Evolutionary conservation across 2,113 vertebrate species (phyloP).

Genomic region (Sinosuthora webbiana): DNA sequence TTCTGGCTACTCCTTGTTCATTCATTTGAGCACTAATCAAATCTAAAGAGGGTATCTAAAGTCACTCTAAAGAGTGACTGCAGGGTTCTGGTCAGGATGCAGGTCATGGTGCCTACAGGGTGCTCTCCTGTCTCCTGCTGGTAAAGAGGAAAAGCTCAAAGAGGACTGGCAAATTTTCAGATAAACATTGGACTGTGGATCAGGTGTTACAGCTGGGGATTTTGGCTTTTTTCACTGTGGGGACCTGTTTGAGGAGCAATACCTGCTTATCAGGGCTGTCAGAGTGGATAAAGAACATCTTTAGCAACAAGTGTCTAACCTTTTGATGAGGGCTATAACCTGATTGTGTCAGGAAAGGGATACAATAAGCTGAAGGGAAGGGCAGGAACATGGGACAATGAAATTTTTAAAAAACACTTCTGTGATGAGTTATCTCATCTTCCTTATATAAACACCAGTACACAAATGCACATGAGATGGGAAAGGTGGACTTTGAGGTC

Average conservation of each 20-base stretch:
- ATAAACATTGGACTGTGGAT: background rate
- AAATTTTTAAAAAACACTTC: background rate
- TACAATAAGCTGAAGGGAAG: background rate
- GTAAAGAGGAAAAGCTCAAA: background rate
- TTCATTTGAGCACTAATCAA: background rate
- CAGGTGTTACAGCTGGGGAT: background rate
- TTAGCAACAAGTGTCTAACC: background rate
- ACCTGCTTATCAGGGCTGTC: background rate
- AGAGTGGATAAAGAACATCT: background rate
- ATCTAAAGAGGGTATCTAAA: too few species aligned
- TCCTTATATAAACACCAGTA: background rate
- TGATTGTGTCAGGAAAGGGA: background rate
- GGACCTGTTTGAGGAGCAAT: background rate
- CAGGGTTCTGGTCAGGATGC: background rate
- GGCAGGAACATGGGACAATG: accelerated
- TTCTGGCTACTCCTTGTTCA: background rate
- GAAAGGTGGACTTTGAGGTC: background rate
- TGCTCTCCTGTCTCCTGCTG: background rate
- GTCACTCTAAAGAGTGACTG: background rate
- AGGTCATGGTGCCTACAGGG: background rate
- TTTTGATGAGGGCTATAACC: background rate
- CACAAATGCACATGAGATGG: background rate
- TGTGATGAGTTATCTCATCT: background rate
- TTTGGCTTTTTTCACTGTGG: background rate
- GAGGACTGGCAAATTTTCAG: background rate